A percentile compares a stretch with the other conserved stretches of the same genome.
phyloP scores from a whole-genome alignment of 2,797 vertebrate genomes.

The Anabas testudineus region DNA sequence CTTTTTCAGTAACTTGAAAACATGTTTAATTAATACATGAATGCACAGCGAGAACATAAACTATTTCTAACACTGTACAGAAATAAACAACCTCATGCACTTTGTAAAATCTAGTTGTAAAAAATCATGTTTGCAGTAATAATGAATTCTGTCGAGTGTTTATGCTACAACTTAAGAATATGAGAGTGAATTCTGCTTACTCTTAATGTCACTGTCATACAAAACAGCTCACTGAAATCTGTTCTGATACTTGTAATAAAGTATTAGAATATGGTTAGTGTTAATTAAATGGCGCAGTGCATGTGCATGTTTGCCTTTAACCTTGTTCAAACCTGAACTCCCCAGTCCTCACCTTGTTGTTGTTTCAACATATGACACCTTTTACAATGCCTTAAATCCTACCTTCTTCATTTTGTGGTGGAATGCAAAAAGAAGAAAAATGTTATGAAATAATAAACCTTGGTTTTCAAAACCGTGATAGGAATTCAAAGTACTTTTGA shows the following conservation, averaged over 20 bases:
- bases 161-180: constrained; percentile 24
- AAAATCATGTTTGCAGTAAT: constrained; percentile 53
- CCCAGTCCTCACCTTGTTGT: background rate
- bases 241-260: background rate
- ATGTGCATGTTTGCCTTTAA: constrained; percentile 45
- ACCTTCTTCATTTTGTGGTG: constrained; percentile 15
- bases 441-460: constrained; percentile 63
- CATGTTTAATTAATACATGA: constrained; percentile 36
- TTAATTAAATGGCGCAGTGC: constrained; percentile 23
- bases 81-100: constrained; percentile 41
- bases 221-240: background rate
- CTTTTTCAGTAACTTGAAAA: constrained; percentile 48
- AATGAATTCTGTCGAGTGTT: constrained; percentile 20
- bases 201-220: background rate
- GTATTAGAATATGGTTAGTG: background rate
- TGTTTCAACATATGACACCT: constrained; percentile 29
- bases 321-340: constrained; percentile 4
- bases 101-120: constrained; percentile 55
- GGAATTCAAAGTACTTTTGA: background rate
- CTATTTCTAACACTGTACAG: constrained; percentile 53
- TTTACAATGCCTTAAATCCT: constrained; percentile 22
- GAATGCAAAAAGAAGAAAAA: constrained; percentile 39
- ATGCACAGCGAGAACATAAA: constrained; percentile 37
- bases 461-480: constrained; percentile 19
- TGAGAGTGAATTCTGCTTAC: background rate